Evolutionary conservation across 2,113 vertebrate species (phyloP).

Genomic region (Cryptomyrus ogoouensis): DNA sequence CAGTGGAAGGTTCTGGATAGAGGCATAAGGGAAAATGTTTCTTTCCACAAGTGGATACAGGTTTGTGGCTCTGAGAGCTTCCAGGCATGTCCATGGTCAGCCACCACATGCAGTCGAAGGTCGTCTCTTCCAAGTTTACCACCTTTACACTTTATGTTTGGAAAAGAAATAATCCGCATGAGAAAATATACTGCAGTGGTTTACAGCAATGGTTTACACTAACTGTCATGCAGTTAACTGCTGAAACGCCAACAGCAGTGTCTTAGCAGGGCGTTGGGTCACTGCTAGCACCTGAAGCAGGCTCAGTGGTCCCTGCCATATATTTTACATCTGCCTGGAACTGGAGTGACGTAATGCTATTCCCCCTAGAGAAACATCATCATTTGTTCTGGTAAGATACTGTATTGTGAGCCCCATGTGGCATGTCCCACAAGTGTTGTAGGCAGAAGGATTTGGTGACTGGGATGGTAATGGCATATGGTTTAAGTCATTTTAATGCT

Average conservation of each 20-base stretch:
- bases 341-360: not conserved
- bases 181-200: not conserved
- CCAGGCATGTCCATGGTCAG: not conserved
- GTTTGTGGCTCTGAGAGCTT: not conserved
- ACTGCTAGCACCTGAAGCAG: not conserved
- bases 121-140: not conserved
- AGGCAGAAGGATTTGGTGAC: not conserved
- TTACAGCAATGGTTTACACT: not conserved
- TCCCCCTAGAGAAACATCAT: not conserved
- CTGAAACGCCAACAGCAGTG: not conserved
- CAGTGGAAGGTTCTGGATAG: not conserved
- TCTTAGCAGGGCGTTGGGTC: not conserved
- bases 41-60: not conserved
- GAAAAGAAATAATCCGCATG: not conserved
- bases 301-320: not conserved
- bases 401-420: not conserved
- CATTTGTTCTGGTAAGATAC: not conserved
- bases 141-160: not conserved
- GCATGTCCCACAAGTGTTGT: not conserved
- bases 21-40: not conserved
- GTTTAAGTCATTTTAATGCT: not conserved
- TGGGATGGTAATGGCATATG: not conserved
- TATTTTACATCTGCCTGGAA: not conserved
- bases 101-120: not conserved
- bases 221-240: not conserved